Base-by-base conservation (phyloP, 2,797 vertebrate species). In the Tinamus major region DNA sequence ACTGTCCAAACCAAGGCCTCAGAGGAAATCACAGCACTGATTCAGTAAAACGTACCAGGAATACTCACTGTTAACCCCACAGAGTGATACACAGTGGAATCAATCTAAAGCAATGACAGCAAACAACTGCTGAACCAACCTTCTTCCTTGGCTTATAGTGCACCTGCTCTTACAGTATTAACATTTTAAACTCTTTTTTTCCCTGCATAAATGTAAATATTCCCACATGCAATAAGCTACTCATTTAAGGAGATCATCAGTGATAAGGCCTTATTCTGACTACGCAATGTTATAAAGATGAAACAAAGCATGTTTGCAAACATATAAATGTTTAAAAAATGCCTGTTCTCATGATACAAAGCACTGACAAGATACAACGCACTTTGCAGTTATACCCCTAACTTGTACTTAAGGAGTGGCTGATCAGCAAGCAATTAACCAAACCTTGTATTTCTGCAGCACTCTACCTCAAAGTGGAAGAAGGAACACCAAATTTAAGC, bases 91-190 rank as follows among this genome's bases (percentile, higher is more conserved):
- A 23, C 59, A 92, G 46, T 58, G 75, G n/a, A 94, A 81, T 87
- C 87, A 92, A 92, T 86, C 64, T 56, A 92, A 94, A 93, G 67
- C 12, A 85, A 65, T 1, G 20, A 79, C 10, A 31, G 51, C 65
- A 87, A 94, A 90, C 78, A 90, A 95, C 72, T 87, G 71, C 64
- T 68, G 84, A 79, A 91, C 37, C 18, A 37, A 53, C 83, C 89
- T 90, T 65, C 46, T 77, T 75, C 65, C 89, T 80, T 27, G 70
- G 61, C 23, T 90, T 62, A 39, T 13, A 65, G 35, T 44, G 14
- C 85, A 92, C 77, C 80, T 91, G 85, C 29, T 84, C 29, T 41
- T 90, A 64, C 5, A 53, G 13, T 37, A 75, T 55, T 39, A 56
- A 62, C 17, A 55, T 78, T 87, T 93, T 31, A 74, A 49, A 61